These are phyloP conservation scores for Scarus forsteni DNA, from an alignment of 2,797 vertebrate genomes.

Conservation along the genomic window DNA sequence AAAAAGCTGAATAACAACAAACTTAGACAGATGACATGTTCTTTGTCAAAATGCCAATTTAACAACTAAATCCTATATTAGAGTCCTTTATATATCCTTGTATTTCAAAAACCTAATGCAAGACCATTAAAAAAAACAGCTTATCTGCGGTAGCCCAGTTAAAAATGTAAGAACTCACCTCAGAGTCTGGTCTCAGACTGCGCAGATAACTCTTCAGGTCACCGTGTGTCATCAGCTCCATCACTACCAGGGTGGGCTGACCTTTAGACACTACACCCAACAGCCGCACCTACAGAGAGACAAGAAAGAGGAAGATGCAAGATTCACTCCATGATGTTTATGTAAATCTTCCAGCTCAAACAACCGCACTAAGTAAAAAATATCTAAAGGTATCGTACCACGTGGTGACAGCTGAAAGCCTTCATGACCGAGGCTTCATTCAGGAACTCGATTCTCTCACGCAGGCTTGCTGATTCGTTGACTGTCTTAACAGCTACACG, in stretches of 20 bases:
- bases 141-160: no score
- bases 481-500: conserved; percentile 96
- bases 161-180: conserved; percentile 79
- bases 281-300: conserved; percentile 89
- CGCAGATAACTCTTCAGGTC: conserved; percentile 97
- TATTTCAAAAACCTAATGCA: no score
- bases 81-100: no score
- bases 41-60: no score
- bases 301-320: conserved; percentile 3
- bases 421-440: conserved; percentile 99
- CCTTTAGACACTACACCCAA: conserved; percentile 97
- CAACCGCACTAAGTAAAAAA: background rate
- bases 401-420: conserved; percentile 97
- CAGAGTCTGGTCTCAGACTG: conserved; percentile 92
- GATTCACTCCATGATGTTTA: background rate
- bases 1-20: no score
- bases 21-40: no score
- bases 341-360: no score
- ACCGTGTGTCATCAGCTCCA: conserved; percentile 98
- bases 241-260: conserved; percentile 95
- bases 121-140: no score
- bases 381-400: conserved; percentile 82
- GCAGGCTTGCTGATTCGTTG: conserved; percentile 94
- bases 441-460: conserved; percentile 97
- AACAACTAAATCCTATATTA: no score